Evolutionary conservation across 2,888 invertebrate species (phyloP), one percentile per base, ranked within the genome.

Genomic region (Caenorhabditis japonica): DNA sequence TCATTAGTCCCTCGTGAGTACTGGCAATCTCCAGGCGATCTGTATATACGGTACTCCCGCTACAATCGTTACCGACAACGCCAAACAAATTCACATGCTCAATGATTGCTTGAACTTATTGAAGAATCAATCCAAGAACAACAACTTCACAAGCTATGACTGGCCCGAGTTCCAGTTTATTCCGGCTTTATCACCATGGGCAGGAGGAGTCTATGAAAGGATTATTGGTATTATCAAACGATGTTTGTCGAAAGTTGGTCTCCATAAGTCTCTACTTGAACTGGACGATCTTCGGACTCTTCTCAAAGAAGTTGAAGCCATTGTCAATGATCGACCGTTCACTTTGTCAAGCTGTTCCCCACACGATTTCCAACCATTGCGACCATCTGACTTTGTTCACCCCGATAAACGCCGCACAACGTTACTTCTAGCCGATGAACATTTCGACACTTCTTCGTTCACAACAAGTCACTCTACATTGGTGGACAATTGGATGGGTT

Each of bases 151-250:
- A n/a, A n/a, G n/a, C n/a, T n/a, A n/a, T n/a, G n/a, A n/a, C n/a
- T n/a, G n/a, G 12, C 68, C 68, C 13, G 13, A 36, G 0, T 58
- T 68, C 23, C 30, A 38, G 5, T 27, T 23, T 25, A 68, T 58
- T 7, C 30, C 68, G 1, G 34, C 58, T 2, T 33, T 30, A 4
- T 33, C 34, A 5, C 77, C 89, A 1, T 90, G 89, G 89, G 88
- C 88, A 88, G 89, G 89, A 49, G 89, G 89, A 41, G 88, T 86
- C 76, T 90, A 88, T 84, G 89, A 89, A 77, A 76, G 88, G 17
- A 72, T 89, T 4, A 81, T 89, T 12, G 82, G 87, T n/a, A 7
- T 76, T 0, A 19, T 69, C 17, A 69, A 69, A 39, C 25, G 30
- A 10, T 39, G 12, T 8, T 19, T 69, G 1, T 4, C 27, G 2